phyloP scores from a whole-genome alignment of 2,888 invertebrate genomes.

The Mystacides longicornis region DNA sequence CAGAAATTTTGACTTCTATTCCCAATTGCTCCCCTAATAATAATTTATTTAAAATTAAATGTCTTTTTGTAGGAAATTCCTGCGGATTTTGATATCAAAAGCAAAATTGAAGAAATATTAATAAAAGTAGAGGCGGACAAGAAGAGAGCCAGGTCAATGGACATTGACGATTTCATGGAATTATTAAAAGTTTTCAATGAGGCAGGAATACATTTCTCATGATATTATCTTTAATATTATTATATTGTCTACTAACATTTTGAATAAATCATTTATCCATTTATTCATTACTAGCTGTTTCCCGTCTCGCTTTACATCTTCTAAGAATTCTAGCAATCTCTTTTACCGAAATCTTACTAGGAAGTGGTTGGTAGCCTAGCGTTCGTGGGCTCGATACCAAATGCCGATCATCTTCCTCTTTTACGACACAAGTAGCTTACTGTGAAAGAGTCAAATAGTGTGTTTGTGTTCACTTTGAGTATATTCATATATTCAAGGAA shows the following conservation, averaged over 20 bases:
- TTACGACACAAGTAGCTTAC: no score
- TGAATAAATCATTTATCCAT: neutral
- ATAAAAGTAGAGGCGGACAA: conserved; percentile 58
- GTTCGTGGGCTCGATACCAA: no score
- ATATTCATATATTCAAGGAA: no score
- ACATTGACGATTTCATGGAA: conserved; percentile 90
- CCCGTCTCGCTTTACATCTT: no score
- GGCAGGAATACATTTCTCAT: conserved; percentile 89
- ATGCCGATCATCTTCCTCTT: no score
- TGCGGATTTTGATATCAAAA: conserved; percentile 74
- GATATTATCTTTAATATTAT: conserved; percentile 16
- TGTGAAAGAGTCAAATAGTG: no score
- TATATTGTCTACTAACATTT: neutral
- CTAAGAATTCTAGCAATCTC: no score
- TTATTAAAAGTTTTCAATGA: conserved; percentile 82
- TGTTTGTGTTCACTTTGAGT: no score
- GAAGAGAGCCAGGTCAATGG: conserved; percentile 87
- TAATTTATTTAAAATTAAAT: conserved; percentile 1
- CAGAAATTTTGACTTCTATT: no score
- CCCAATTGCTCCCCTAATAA: no score
- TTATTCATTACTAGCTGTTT: neutral
- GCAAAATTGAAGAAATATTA: conserved; percentile 69
- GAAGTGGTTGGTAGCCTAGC: no score
- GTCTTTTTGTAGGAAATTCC: conserved; percentile 57
- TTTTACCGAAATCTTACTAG: no score